A percentile compares a stretch with the other conserved stretches of the same genome.
phyloP scores from a whole-genome alignment of 2,113 vertebrate genomes.

The Pelecanus crispus region DNA sequence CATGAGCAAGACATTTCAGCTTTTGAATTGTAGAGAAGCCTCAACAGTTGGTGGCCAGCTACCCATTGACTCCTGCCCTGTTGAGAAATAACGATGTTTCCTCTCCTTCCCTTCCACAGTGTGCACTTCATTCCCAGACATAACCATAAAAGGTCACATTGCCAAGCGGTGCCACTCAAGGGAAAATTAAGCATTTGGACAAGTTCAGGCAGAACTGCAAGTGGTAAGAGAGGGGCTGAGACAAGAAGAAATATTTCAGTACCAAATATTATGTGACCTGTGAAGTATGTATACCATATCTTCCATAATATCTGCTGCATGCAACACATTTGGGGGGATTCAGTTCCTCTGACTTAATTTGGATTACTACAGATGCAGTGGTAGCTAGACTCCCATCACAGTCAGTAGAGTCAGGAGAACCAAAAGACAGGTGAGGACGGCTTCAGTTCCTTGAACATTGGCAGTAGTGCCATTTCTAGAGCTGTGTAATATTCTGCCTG shows the following conservation, averaged over 20 bases:
- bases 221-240: not conserved
- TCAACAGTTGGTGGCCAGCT: not conserved
- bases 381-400: not conserved
- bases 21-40: not conserved
- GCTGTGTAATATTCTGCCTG: not conserved
- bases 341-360: not conserved
- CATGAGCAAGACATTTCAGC: not conserved
- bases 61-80: not conserved
- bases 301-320: not conserved
- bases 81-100: not conserved
- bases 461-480: not conserved
- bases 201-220: not conserved
- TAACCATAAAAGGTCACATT: not conserved
- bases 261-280: not conserved
- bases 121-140: not conserved
- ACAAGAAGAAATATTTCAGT: not conserved
- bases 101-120: not conserved
- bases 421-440: accelerated
- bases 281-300: not conserved
- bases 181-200: not conserved
- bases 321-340: not conserved
- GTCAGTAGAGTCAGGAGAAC: not conserved
- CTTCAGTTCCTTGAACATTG: not conserved
- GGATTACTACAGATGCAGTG: accelerated
- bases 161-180: not conserved